Conservation (phyloP, 2,113 vertebrate genomes). For the Perognathus longimembris region DNA sequence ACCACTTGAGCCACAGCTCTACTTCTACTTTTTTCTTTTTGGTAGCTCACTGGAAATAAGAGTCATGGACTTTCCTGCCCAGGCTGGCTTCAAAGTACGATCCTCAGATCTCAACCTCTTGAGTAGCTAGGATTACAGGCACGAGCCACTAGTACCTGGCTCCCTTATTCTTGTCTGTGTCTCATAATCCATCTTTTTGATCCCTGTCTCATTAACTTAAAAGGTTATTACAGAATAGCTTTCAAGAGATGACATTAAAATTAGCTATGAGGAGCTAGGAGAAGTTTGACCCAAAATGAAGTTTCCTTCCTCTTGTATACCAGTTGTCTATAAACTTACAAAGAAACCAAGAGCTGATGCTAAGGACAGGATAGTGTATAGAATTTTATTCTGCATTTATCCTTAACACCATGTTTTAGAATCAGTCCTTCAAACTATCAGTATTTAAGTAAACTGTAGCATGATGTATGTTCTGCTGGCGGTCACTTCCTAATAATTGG, state of each 20-base stretch:
- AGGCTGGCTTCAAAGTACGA: too few relatives aligned
- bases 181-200: conserved; percentile 3
- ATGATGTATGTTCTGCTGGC: neutral
- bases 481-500: neutral
- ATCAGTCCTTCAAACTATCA: conserved; percentile 2
- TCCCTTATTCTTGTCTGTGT: neutral
- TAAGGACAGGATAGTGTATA: neutral
- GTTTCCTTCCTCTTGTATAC: neutral
- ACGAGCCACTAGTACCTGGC: too few relatives aligned
- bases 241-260: conserved; percentile 56
- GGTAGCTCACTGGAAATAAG: too few relatives aligned
- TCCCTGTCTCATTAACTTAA: conserved; percentile 71
- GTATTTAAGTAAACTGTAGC: neutral
- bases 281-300: neutral
- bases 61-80: too few relatives aligned
- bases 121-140: too few relatives aligned
- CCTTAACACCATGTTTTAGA: neutral
- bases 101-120: too few relatives aligned
- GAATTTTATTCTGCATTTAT: conserved; percentile 26
- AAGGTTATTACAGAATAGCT: conserved; percentile 63
- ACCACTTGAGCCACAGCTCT: too few relatives aligned
- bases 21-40: too few relatives aligned
- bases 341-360: neutral
- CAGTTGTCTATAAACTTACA: conserved; percentile 18
- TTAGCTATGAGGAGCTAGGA: conserved; percentile 9